phyloP scores from a whole-genome alignment of 2,888 invertebrate species.

The Lutraria lutraria region DNA sequence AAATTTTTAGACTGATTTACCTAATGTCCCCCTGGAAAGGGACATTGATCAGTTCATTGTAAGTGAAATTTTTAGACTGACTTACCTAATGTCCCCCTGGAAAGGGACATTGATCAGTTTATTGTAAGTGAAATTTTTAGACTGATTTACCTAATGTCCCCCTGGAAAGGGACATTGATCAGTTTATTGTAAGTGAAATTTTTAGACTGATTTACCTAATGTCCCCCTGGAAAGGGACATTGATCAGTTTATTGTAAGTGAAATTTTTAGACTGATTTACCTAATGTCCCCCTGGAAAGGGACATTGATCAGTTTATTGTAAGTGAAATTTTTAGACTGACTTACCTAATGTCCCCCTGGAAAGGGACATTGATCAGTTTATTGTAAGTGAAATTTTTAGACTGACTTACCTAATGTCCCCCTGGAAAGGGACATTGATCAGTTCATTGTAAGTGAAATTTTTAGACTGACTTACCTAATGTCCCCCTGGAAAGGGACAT shows the following conservation, averaged over 20 bases:
- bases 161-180: conserved; percentile 97
- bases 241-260: conserved; percentile 92
- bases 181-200: conserved; percentile 89
- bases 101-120: conserved; percentile 98
- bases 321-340: conserved; percentile 89
- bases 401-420: conserved; percentile 99
- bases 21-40: conserved; percentile 98
- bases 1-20: conserved; percentile 92
- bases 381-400: conserved; percentile 81
- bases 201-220: conserved; percentile 97
- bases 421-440: conserved; percentile 97
- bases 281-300: conserved; percentile 98
- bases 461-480: conserved; percentile 97
- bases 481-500: conserved; percentile 98
- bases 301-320: conserved; percentile 96
- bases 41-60: conserved; percentile 96
- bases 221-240: conserved; percentile 98
- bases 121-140: conserved; percentile 81
- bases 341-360: conserved; percentile 98
- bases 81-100: conserved; percentile 98
- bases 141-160: conserved; percentile 99
- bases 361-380: conserved; percentile 98
- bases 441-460: conserved; percentile 89
- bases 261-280: conserved; percentile 92
- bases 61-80: conserved; percentile 89